Evolutionary conservation across 2,888 invertebrate genomes (phyloP), one percentile per base, ranked within the genome.

Genomic region (Caenorhabditis sp.): DNA sequence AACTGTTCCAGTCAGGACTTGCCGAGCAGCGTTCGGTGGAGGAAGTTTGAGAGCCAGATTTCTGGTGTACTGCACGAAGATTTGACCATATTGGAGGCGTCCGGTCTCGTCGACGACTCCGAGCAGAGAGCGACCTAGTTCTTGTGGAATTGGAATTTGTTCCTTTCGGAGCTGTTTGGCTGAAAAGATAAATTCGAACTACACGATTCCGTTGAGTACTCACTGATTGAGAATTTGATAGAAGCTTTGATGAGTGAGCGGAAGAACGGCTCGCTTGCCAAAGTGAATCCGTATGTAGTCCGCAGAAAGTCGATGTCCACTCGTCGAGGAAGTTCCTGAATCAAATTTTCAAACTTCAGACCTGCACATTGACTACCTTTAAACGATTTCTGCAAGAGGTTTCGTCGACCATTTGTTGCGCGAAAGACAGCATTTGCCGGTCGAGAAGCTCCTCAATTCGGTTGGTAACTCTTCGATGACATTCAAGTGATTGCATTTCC

Each of bases 61-160:
- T 56, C 80, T 82, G 20, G 86, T 85, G 55, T 77, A 82, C 40
- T 83, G 90, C 11, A 90, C 82, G 35, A 91, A 91, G 2, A 90
- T 84, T 84, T 88, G 88, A 28, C 90, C 84, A 50, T 83, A 83
- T 51, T 86, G 86, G 26, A 84, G 74, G 5, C 79, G 70, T 22
- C 90, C 90, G 1, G 88, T 87, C 47, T 91, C 91, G 50, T 91
- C 91, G 13, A 88, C 83, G 3, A 90, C 86, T 20, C 91, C 91
- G 58, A 91, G 85, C 87, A 90, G 84, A 15, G 88, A 86, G 15
- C 91, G 82, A 8, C 87, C 87, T 0, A 80, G 69, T 2, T 84
- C 77, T 24, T 53, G 61, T 8, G 86, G 86, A 55, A 86, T 82
- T 44, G 80, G 82, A n/a, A 86, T 86, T 61, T 86, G 85, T 56